Base-by-base conservation (phyloP, 2,888 invertebrate genomes). In the Andrena bucephala region DNA sequence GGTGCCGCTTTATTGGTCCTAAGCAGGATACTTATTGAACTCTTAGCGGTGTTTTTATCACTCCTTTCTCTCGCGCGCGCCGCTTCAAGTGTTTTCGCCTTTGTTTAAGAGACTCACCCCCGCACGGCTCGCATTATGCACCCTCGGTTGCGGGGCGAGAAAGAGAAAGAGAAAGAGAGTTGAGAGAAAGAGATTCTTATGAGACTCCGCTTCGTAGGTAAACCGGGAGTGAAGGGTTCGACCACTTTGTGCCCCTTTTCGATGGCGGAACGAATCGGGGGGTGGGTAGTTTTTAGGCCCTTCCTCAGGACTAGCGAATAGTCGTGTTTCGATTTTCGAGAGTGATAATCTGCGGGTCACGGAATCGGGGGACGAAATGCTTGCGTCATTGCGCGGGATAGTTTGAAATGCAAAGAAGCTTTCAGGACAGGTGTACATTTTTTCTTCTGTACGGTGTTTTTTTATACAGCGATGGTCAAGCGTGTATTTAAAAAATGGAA, bases 1-100 rank as follows among this genome's bases (percentile, higher is more conserved):
- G 87, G 85, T 88, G 86, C 86, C 83, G 85, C 88, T 90, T 93
- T 93, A 94, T 94, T 93, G 92, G 92, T 92, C 91, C 89, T 89
- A 90, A 93, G 91, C 88, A 93, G 92, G 90, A 93, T 92, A 92
- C 93, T 94, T 93, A 93, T 93, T 91, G 93, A 93, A 94, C 93
- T 91, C 93, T 91, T 90, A 91, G 91, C 91, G 91, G 86, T 89
- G 89, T 90, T 91, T 91, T 93, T 92, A 90, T 91, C 91, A 89
- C 87, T 89, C 88, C 87, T 89, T 87, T 87, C 83, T 85, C 82
- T 85, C 78, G 76, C 84, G 68, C 72, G 78, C 85, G 79, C 73
- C 77, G 85, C 85, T 86, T 90, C 87, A 87, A 92, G 92, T 91
- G 92, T 91, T 90, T 88, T 90, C 87, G 89, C 88, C 89, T 89